These are phyloP conservation scores for Syritta pipiens DNA, from an alignment of 2,888 invertebrate genomes.

Conservation along the genomic window DNA sequence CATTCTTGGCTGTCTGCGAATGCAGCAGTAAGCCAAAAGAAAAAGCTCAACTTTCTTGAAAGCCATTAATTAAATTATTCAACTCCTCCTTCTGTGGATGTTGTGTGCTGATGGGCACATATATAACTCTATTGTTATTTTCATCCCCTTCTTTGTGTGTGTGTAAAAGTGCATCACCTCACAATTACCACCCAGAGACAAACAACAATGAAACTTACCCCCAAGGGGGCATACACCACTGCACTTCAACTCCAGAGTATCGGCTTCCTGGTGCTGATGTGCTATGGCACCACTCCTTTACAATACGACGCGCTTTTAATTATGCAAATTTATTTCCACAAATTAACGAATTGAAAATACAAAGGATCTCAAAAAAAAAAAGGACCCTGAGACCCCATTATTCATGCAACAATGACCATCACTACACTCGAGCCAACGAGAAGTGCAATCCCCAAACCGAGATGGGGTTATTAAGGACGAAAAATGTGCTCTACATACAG, in stretches of 20 bases:
- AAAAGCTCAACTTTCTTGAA: neutral
- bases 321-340: conserved; percentile 16
- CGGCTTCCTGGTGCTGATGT: neutral
- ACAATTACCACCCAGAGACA: conserved; percentile 3
- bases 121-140: conserved; percentile 2
- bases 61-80: conserved; percentile 15
- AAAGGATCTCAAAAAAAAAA: neutral
- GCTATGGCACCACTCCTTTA: too few relatives aligned
- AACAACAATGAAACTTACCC: neutral
- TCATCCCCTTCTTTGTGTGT: neutral
- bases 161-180: neutral
- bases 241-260: neutral
- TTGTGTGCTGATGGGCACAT: too few relatives aligned
- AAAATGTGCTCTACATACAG: neutral
- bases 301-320: conserved; percentile 4
- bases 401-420: conserved; percentile 6
- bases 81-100: neutral
- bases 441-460: neutral
- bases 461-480: neutral
- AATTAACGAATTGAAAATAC: conserved; percentile 1
- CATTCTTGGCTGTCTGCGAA: neutral
- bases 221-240: neutral
- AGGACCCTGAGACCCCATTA: neutral
- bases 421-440: neutral
- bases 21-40: neutral